A percentile compares a stretch with the other conserved stretches of the same genome.
Conservation (phyloP, 1,140 invertebrate species). For the Temnothorax nylanderi region DNA sequence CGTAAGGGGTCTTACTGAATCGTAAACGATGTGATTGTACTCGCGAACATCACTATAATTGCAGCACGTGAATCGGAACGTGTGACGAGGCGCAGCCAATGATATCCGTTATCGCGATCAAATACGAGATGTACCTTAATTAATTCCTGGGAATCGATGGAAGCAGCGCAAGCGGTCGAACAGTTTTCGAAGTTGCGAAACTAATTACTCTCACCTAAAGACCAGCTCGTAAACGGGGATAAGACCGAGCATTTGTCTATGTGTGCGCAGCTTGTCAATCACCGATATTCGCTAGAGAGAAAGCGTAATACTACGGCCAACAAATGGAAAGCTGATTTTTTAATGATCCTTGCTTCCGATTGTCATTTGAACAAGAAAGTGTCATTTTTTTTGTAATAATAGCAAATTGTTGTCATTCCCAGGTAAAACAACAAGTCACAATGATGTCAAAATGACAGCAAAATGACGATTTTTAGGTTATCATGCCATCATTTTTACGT, state of each 20-base stretch:
- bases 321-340: not conserved
- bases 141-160: constrained; percentile 3
- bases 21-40: not conserved
- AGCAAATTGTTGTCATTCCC: not conserved
- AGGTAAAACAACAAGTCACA: too few species aligned
- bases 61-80: constrained; percentile 59
- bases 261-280: constrained; percentile 18
- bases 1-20: not conserved
- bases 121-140: constrained; percentile 17
- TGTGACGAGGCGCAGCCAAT: constrained; percentile 49
- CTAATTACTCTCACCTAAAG: constrained; percentile 47
- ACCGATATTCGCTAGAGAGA: constrained; percentile 1
- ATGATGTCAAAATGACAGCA: too few species aligned
- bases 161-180: constrained; percentile 5
- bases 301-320: not conserved
- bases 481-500: too few species aligned
- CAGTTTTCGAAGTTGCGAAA: constrained; percentile 37
- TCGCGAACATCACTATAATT: constrained; percentile 41
- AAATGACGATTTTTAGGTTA: too few species aligned
- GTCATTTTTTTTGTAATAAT: not conserved
- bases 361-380: not conserved
- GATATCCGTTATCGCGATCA: constrained; percentile 53
- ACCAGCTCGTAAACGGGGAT: not conserved
- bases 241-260: not conserved
- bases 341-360: too few species aligned